A percentile compares a stretch with the other conserved stretches of the same genome.
These are phyloP conservation scores for Smutsia gigantea DNA, from an alignment of 2,797 vertebrate species.

Conservation along the genomic window DNA sequence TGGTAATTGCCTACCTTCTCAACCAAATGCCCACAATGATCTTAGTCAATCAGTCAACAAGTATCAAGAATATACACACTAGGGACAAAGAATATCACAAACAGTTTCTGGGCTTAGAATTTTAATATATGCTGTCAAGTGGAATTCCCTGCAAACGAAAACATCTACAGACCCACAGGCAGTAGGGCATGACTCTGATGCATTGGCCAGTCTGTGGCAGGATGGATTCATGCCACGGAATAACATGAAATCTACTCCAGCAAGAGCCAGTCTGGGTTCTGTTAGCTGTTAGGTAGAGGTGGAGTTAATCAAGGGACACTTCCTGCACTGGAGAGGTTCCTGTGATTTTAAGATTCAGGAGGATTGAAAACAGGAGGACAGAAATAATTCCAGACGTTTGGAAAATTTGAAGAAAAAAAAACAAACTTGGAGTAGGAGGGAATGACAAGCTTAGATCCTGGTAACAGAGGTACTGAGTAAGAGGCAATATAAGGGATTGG, in stretches of 20 bases:
- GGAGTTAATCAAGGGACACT: conserved; percentile 60
- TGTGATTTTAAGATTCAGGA: conserved; percentile 66
- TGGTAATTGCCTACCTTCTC: conserved; percentile 10
- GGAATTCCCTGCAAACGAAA: background rate
- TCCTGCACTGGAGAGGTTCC: conserved; percentile 52
- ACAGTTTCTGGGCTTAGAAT: background rate
- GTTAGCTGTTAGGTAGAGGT: conserved; percentile 36
- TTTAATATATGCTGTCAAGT: background rate
- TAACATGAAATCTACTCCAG: background rate
- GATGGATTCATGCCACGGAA: background rate
- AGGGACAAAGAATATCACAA: background rate
- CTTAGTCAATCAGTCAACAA: background rate
- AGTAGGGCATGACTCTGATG: background rate
- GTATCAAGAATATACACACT: background rate
- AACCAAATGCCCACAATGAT: conserved; percentile 23
- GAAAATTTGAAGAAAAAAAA: conserved; percentile 40
- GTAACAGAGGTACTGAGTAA: background rate
- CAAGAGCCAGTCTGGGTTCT: background rate
- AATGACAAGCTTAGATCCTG: background rate
- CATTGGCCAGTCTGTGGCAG: background rate
- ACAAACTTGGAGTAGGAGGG: conserved; percentile 44
- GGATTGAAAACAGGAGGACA: conserved; percentile 56
- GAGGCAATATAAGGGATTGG: background rate
- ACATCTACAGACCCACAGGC: background rate
- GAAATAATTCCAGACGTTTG: conserved; percentile 68